Conservation (phyloP, 2,888 invertebrate species). For the Labia minor region DNA sequence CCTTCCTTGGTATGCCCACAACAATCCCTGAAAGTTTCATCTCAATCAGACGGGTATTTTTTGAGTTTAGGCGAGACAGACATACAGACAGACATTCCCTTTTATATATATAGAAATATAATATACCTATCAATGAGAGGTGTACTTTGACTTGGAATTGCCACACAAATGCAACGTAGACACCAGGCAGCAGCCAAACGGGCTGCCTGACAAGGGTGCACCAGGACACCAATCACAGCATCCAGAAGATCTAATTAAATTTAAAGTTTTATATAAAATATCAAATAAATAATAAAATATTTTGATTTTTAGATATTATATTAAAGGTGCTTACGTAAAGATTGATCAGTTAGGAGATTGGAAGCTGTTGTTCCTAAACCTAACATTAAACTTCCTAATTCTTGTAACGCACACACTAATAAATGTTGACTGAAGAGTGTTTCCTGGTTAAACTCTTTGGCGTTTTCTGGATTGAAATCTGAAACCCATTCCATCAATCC, state of each 20-base stretch:
- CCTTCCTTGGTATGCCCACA: too few species aligned
- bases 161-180: slow-evolving; percentile 79
- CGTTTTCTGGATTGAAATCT: slow-evolving; percentile 85
- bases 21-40: too few species aligned
- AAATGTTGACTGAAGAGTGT: slow-evolving; percentile 83
- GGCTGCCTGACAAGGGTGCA: slow-evolving; percentile 90
- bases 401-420: slow-evolving; percentile 85
- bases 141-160: slow-evolving; percentile 88
- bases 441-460: slow-evolving; percentile 83
- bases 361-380: slow-evolving; percentile 91
- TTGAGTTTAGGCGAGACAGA: too few species aligned
- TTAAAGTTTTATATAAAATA: neutral
- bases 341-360: slow-evolving; percentile 78
- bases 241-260: slow-evolving; percentile 52
- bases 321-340: slow-evolving; percentile 52
- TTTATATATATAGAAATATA: too few species aligned
- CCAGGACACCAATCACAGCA: slow-evolving; percentile 69
- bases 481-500: too few species aligned
- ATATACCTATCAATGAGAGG: slow-evolving; percentile 69
- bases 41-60: too few species aligned
- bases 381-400: slow-evolving; percentile 79
- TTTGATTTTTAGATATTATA: neutral
- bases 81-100: too few species aligned
- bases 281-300: slow-evolving; percentile 18
- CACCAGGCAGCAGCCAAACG: slow-evolving; percentile 92